Conservation (phyloP, 2,113 vertebrate species). For the Psettodes erumei region DNA sequence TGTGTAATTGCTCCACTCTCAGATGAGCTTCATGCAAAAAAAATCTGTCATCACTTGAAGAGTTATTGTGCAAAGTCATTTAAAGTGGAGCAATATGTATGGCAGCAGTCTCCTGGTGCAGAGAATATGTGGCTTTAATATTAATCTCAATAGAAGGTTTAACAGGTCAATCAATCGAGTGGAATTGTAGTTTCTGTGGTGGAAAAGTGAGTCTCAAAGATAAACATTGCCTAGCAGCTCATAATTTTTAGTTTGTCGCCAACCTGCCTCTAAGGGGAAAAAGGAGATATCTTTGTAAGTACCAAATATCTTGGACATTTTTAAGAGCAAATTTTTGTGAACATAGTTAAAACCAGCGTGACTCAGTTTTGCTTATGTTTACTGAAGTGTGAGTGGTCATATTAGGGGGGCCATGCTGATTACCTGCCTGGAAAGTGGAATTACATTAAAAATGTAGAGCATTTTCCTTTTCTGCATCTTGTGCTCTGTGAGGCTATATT, state of each 20-base stretch:
- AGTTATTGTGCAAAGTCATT: constrained; percentile 19
- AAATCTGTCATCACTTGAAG: too few species aligned
- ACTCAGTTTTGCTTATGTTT: constrained; percentile 7
- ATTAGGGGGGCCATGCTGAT: background rate
- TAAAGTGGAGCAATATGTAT: constrained; percentile 38
- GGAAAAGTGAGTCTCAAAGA: constrained; percentile 39
- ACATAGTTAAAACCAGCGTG: constrained; percentile 35
- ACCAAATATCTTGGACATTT: too few species aligned
- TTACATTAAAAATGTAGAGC: constrained; percentile 31
- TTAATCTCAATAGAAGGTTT: constrained; percentile 50
- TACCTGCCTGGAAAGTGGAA: constrained; percentile 10
- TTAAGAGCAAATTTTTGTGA: constrained; percentile 10
- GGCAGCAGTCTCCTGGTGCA: background rate
- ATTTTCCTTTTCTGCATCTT: constrained; percentile 37
- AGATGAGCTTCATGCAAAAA: background rate
- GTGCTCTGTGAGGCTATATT: constrained; percentile 15
- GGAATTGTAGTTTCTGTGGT: constrained; percentile 24
- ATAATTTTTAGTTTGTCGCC: constrained; percentile 35
- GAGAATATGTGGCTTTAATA: constrained; percentile 41
- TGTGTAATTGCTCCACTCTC: background rate
- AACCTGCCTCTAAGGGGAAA: constrained; percentile 20
- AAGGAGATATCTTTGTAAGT: constrained; percentile 16
- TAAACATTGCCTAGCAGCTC: constrained; percentile 35
- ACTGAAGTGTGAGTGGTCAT: constrained; percentile 13
- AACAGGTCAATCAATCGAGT: constrained; percentile 49